These are phyloP conservation scores for Hydropsyche betteni DNA, from an alignment of 2,888 invertebrate genomes.

Conservation along the genomic window DNA sequence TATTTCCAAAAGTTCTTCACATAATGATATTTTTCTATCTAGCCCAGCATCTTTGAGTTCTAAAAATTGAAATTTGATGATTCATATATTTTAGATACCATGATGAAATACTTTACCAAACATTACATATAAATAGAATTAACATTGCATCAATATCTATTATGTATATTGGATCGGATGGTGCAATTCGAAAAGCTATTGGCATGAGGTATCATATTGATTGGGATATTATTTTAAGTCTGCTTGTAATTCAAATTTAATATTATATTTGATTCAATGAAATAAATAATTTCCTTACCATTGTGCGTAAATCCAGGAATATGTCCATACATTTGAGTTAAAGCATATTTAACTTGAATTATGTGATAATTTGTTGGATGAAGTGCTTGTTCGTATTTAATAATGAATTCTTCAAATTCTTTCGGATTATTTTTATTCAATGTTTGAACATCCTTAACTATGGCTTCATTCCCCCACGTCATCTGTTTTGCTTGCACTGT, in stretches of 20 bases:
- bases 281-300: slow-evolving; percentile 59
- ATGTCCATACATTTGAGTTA: slow-evolving; percentile 76
- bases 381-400: slow-evolving; percentile 69
- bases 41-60: slow-evolving; percentile 68
- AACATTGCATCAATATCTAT: not conserved
- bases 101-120: slow-evolving; percentile 2
- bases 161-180: not conserved
- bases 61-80: slow-evolving; percentile 54
- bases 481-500: slow-evolving; percentile 68
- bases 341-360: slow-evolving; percentile 73
- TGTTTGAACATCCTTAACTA: slow-evolving; percentile 68
- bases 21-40: slow-evolving; percentile 71
- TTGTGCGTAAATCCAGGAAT: slow-evolving; percentile 65
- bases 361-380: slow-evolving; percentile 75
- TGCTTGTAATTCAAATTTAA: not conserved
- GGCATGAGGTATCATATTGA: not conserved
- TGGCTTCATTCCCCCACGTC: slow-evolving; percentile 69
- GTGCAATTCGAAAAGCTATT: not conserved
- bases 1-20: slow-evolving; percentile 72
- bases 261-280: not conserved
- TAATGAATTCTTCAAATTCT: slow-evolving; percentile 71
- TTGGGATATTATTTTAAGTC: not conserved
- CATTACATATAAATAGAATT: not conserved
- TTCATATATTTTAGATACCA: not conserved
- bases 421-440: slow-evolving; percentile 66